A percentile compares a stretch with the other conserved stretches of the same genome.
phyloP scores from a whole-genome alignment of 1,140 invertebrate species.

The Drosophila pachea region DNA sequence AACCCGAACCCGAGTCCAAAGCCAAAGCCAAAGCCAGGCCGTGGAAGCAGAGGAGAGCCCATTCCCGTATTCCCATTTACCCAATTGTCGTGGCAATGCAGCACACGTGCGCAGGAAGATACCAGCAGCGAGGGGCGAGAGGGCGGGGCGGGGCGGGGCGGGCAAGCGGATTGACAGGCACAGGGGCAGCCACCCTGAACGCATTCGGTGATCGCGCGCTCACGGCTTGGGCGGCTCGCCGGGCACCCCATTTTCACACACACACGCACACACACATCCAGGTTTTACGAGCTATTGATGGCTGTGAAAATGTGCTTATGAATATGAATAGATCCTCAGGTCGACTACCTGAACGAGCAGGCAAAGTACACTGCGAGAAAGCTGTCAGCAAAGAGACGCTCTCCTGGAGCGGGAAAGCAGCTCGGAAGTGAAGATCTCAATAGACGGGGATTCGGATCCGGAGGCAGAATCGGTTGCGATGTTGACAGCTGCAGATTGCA shows the following conservation, averaged over 20 bases:
- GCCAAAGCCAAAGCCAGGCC: neutral
- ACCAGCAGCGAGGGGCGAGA: neutral
- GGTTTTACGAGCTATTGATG: constrained; percentile 70
- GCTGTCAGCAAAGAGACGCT: neutral
- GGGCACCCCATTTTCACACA: constrained; percentile 67
- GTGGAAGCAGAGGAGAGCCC: neutral
- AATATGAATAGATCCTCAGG: constrained; percentile 58
- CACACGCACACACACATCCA: constrained; percentile 9
- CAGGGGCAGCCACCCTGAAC: constrained; percentile 61
- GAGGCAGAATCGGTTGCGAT: too few species aligned
- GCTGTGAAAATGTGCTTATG: constrained; percentile 70
- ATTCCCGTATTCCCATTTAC: neutral
- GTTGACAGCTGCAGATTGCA: too few species aligned
- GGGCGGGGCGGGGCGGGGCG: neutral
- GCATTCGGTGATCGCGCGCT: constrained; percentile 19
- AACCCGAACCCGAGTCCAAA: neutral
- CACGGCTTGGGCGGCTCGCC: constrained; percentile 13
- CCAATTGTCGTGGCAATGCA: constrained; percentile 7
- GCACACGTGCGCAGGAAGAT: constrained; percentile 55
- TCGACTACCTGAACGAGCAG: constrained; percentile 41
- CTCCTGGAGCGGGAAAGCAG: neutral
- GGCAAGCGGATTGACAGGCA: neutral
- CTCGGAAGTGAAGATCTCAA: too few species aligned
- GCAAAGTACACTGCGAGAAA: neutral
- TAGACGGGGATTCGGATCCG: too few species aligned